Percentiles rank a stretch among this genome's conserved stretches.
Evolutionary conservation across 2,797 vertebrate genomes (phyloP).

Genomic region (Schizopygopsis malacanthus): DNA sequence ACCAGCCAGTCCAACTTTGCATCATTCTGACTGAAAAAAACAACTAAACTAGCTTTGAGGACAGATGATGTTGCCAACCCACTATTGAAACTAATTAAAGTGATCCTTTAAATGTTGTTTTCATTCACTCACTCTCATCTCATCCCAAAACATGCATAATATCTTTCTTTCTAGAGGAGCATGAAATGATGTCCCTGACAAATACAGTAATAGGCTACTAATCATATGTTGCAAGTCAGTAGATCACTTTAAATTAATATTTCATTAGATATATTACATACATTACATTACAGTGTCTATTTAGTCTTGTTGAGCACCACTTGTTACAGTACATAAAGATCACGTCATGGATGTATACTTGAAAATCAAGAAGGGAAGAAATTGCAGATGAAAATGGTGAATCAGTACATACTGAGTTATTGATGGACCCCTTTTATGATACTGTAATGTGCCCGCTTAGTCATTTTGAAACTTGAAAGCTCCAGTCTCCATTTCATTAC

Average conservation of each 20-base stretch:
- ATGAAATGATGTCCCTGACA: background rate
- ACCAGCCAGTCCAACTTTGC: slow-evolving; percentile 45
- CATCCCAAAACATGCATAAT: background rate
- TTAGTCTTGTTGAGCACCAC: background rate
- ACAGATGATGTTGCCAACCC: background rate
- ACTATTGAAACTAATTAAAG: background rate
- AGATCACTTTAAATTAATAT: too few species aligned
- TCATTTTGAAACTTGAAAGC: too few species aligned
- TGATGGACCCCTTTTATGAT: background rate
- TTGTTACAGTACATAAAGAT: background rate
- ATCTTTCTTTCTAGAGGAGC: too few species aligned
- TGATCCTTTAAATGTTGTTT: background rate
- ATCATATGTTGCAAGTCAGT: too few species aligned
- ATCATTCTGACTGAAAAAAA: background rate
- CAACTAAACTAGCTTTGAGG: background rate
- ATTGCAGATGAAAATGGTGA: background rate
- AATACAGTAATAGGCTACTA: too few species aligned
- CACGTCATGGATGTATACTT: background rate
- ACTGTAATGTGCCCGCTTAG: too few species aligned
- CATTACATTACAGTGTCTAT: too few species aligned
- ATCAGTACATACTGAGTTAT: background rate
- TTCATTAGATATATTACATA: background rate
- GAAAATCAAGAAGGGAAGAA: background rate
- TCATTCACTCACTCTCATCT: background rate
- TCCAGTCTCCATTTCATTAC: too few species aligned